Conservation (phyloP, 2,797 vertebrate genomes). For the Lepilemur ruficaudatus region DNA sequence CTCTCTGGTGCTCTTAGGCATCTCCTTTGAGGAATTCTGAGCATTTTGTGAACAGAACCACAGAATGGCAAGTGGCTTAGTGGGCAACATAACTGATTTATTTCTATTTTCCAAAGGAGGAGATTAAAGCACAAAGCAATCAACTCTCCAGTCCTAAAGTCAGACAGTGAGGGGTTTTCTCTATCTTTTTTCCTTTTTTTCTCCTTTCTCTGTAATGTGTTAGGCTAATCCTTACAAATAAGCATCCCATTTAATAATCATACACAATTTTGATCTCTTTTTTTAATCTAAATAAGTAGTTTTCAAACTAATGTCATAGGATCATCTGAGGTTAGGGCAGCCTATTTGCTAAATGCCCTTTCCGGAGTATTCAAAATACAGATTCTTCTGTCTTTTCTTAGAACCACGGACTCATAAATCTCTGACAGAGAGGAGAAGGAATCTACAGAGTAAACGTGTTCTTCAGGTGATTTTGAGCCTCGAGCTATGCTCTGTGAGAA, state of each 20-base stretch:
- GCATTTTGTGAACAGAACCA: neutral
- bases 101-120: conserved; percentile 14
- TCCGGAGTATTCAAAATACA: neutral
- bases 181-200: neutral
- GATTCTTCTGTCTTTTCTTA: neutral
- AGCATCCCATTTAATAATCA: neutral
- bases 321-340: neutral
- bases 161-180: neutral
- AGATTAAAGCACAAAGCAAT: neutral
- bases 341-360: neutral
- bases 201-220: neutral
- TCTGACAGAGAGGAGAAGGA: neutral
- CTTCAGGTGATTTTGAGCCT: neutral
- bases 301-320: neutral
- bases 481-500: conserved; percentile 18
- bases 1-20: neutral
- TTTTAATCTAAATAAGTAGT: neutral
- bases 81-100: neutral
- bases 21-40: neutral
- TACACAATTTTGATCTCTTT: neutral
- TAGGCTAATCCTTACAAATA: conserved; percentile 21
- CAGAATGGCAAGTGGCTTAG: neutral
- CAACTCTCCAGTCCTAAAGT: neutral
- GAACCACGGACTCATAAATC: neutral
- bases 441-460: neutral